Evolutionary conservation across 2,888 invertebrate genomes (phyloP), one percentile per base, ranked within the genome.

Genomic region (Drosophila robusta): DNA sequence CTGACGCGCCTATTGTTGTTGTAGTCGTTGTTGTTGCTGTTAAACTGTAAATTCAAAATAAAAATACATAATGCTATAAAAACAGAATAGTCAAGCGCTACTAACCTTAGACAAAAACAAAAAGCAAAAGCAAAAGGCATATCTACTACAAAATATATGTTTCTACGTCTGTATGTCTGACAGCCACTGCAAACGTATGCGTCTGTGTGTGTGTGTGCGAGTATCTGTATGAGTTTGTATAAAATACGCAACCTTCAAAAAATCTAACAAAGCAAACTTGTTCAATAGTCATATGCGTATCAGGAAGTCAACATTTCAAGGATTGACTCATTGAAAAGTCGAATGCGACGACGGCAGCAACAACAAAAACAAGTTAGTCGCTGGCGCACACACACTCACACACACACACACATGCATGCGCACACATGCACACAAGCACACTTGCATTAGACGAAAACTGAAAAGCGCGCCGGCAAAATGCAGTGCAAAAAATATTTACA

Each of bases 241-340:
- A 81, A 84, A 80, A 82, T 89, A 89, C 85, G 89, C 90, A 90
- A 90, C 90, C 90, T 90, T 90, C 90, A 90, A 89, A 86, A 83
- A 87, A 80, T 89, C 89, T 89, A 89, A 89, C 88, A 89, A 89
- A 89, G 87, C 89, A 84, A 76, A 88, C 83, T 89, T 89, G 89
- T 89, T 89, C 88, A 89, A 87, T 89, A 89, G 89, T 89, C 89
- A 90, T 90, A 90, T 90, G 90, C 90, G 90, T 90, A 90, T 90
- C 90, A 90, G 90, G 90, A 90, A 90, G 90, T 90, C 86, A 90
- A 90, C 86, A 86, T 90, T 90, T 90, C 90, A 90, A 90, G 90
- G 90, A 90, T 90, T 90, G 90, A 90, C 90, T 90, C 90, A 90
- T 90, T 90, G 90, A 90, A 89, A 90, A 90, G 90, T 89, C 90